phyloP scores from a whole-genome alignment of 2,888 invertebrate genomes.

The Trisateles emortualis region DNA sequence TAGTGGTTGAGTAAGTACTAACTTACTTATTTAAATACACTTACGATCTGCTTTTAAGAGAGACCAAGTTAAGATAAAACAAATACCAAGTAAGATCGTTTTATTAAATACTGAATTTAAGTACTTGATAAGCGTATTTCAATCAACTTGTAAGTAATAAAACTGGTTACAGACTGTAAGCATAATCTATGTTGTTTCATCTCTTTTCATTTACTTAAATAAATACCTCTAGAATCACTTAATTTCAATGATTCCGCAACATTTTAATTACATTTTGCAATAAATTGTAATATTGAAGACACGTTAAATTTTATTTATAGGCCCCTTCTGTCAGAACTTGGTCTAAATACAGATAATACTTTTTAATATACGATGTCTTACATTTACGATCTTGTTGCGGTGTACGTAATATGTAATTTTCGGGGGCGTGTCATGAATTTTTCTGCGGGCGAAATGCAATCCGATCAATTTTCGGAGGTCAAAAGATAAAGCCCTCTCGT shows the following conservation, averaged over 20 bases:
- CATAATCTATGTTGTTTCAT: constrained; percentile 18
- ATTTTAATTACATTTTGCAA: constrained; percentile 28
- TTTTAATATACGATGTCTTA: constrained; percentile 18
- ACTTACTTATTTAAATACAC: neutral
- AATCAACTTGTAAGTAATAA: constrained; percentile 6
- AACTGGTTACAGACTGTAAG: constrained; percentile 10
- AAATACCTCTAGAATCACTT: constrained; percentile 35
- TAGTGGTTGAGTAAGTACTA: constrained; percentile 35
- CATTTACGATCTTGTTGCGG: constrained; percentile 28
- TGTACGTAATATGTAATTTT: constrained; percentile 60
- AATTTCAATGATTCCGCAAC: constrained; percentile 37
- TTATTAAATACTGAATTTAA: neutral
- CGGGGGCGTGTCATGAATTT: constrained; percentile 59
- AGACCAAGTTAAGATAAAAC: neutral
- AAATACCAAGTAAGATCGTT: neutral
- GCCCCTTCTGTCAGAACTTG: constrained; percentile 15
- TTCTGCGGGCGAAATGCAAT: constrained; percentile 61
- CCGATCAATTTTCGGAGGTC: constrained; percentile 73
- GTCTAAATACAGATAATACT: constrained; percentile 22
- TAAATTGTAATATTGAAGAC: constrained; percentile 27
- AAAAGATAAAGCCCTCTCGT: constrained; percentile 63
- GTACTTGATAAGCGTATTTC: neutral
- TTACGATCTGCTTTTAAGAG: neutral
- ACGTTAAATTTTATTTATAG: constrained; percentile 28
- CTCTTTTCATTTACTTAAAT: constrained; percentile 17